Evolutionary conservation across 1,140 invertebrate species (phyloP).

Genomic region (Radopholus similis): DNA sequence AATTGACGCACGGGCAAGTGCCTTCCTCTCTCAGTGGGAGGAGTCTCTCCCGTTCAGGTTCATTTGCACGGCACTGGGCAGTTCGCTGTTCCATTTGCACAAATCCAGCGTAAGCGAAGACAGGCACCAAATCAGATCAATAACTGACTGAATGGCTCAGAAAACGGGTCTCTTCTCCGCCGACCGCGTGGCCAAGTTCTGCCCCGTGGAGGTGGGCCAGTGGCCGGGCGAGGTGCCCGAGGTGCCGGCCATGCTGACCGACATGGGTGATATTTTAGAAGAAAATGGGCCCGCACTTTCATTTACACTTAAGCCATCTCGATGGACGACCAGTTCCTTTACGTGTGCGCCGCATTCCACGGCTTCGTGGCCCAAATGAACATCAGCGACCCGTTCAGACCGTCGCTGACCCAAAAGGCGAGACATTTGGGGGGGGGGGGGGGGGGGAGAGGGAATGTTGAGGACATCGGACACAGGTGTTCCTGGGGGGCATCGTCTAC

Average conservation of each 20-base stretch:
- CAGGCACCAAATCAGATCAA: slow-evolving; percentile 6
- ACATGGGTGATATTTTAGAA: slow-evolving; percentile 66
- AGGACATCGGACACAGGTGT: slow-evolving; percentile 15
- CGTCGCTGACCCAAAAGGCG: slow-evolving; percentile 26
- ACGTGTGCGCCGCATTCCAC: slow-evolving; percentile 85
- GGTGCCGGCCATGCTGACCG: slow-evolving; percentile 40
- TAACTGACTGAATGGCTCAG: slow-evolving; percentile 8
- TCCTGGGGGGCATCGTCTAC: slow-evolving; percentile 45
- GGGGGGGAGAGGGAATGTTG: neutral
- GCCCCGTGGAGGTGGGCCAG: slow-evolving; percentile 29
- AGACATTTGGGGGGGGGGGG: neutral
- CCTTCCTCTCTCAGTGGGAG: neutral
- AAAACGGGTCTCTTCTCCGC: slow-evolving; percentile 33
- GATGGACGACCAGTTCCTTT: slow-evolving; percentile 85
- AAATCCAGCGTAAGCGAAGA: slow-evolving; percentile 39
- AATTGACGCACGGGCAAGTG: slow-evolving; percentile 37
- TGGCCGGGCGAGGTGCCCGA: slow-evolving; percentile 30
- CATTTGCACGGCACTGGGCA: slow-evolving; percentile 33
- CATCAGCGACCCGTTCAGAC: slow-evolving; percentile 70
- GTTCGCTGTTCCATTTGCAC: slow-evolving; percentile 42
- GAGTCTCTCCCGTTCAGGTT: neutral
- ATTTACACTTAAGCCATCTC: slow-evolving; percentile 69
- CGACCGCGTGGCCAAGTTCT: slow-evolving; percentile 40
- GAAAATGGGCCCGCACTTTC: too few species aligned
- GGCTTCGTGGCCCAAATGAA: slow-evolving; percentile 90